Percentiles rank a stretch among this genome's conserved stretches.
Conservation (phyloP, 2,888 invertebrate species). For the Eucera pruinosa region DNA sequence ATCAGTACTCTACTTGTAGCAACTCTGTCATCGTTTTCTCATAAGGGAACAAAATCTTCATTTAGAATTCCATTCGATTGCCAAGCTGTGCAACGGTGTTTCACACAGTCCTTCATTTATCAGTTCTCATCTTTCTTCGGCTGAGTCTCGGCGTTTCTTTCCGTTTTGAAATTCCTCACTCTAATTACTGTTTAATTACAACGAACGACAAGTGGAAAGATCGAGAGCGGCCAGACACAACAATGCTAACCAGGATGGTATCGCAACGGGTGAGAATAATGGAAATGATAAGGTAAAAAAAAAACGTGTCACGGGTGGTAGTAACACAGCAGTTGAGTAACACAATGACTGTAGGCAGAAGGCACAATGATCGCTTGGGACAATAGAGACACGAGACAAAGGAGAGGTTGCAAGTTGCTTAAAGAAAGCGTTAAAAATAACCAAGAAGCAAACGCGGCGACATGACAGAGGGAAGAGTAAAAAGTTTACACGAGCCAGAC, state of each 20-base stretch:
- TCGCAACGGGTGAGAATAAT: slow-evolving; percentile 21
- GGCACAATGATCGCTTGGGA: slow-evolving; percentile 33
- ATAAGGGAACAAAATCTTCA: too few relatives aligned
- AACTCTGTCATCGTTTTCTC: too few relatives aligned
- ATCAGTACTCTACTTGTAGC: too few relatives aligned
- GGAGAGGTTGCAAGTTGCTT: slow-evolving; percentile 34
- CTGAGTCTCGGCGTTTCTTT: too few relatives aligned
- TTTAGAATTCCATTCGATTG: too few relatives aligned
- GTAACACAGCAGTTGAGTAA: background rate
- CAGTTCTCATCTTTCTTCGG: too few relatives aligned
- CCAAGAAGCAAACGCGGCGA: slow-evolving; percentile 12
- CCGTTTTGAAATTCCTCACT: too few relatives aligned
- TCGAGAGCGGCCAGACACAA: background rate
- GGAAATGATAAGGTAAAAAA: slow-evolving; percentile 26
- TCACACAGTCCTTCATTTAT: too few relatives aligned
- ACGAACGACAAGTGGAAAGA: background rate
- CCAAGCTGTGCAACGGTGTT: too few relatives aligned
- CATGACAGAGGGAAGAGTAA: background rate
- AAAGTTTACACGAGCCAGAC: slow-evolving; percentile 1
- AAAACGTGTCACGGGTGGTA: slow-evolving; percentile 27
- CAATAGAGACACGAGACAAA: slow-evolving; percentile 35
- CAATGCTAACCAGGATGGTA: background rate
- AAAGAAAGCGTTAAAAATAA: slow-evolving; percentile 51
- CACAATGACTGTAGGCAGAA: slow-evolving; percentile 11
- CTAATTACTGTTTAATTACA: background rate